Conservation (phyloP, 2,888 invertebrate genomes). For the Rhopalosiphum nymphaeae region DNA sequence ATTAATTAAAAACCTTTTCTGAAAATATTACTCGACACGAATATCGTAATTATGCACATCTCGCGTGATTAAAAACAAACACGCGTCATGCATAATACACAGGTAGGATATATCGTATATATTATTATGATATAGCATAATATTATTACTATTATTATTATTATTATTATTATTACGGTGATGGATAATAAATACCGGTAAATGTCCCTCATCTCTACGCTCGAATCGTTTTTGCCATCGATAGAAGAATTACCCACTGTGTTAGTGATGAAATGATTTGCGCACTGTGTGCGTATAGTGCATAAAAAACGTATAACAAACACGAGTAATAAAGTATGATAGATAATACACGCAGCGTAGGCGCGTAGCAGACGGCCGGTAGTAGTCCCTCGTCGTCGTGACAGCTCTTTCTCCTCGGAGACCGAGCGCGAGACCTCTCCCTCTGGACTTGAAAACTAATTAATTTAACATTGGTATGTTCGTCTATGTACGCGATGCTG, state of each 20-base stretch:
- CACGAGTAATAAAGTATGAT: background rate
- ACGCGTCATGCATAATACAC: background rate
- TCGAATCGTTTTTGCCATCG: background rate
- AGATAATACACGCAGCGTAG: background rate
- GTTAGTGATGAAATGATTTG: background rate
- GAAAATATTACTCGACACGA: background rate
- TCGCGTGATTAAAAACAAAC: background rate
- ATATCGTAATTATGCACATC: background rate
- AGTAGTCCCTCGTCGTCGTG: background rate
- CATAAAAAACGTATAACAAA: background rate
- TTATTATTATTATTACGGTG: background rate
- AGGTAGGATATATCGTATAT: background rate
- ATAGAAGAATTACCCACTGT: background rate
- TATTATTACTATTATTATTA: background rate
- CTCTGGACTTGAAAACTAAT: background rate
- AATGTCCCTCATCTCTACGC: background rate
- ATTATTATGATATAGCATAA: background rate
- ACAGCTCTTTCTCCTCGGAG: background rate
- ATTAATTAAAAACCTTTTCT: background rate
- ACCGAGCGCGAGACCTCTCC: background rate
- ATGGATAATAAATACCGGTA: background rate
- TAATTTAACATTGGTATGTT: background rate
- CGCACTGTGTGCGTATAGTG: background rate
- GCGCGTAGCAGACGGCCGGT: background rate
- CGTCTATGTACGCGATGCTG: background rate